Percentiles rank a stretch among this genome's conserved stretches.
Evolutionary conservation across 2,888 invertebrate genomes (phyloP).

Genomic region (Megamerina dolium): DNA sequence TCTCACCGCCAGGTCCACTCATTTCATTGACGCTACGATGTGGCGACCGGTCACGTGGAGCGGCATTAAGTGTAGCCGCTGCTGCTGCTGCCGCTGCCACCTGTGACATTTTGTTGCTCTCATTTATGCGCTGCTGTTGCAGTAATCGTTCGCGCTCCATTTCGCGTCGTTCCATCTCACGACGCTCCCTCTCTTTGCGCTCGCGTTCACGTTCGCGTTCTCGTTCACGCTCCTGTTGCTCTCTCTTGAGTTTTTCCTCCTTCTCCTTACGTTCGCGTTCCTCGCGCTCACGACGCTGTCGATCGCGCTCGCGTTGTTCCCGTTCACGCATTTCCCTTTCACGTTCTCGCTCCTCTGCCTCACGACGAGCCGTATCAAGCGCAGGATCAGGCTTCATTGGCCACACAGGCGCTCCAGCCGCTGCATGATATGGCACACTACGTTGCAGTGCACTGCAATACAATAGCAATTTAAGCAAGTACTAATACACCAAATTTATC

Average conservation of each 20-base stretch:
- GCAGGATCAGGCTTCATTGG: slow-evolving; percentile 61
- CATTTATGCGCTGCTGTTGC: slow-evolving; percentile 54
- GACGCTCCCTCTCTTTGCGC: slow-evolving; percentile 54
- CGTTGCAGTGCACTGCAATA: slow-evolving; percentile 34
- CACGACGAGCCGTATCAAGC: slow-evolving; percentile 56
- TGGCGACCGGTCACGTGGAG: slow-evolving; percentile 63
- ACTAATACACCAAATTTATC: not conserved
- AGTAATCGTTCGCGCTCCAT: slow-evolving; percentile 59
- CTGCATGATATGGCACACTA: slow-evolving; percentile 55
- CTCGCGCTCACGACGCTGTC: slow-evolving; percentile 48
- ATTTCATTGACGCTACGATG: slow-evolving; percentile 60
- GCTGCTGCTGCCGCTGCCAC: slow-evolving; percentile 45
- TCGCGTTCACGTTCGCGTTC: slow-evolving; percentile 57
- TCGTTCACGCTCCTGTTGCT: slow-evolving; percentile 55
- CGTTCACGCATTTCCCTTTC: slow-evolving; percentile 48
- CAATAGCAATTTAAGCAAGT: slow-evolving; percentile 2
- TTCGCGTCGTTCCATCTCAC: slow-evolving; percentile 56
- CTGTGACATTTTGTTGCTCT: slow-evolving; percentile 50
- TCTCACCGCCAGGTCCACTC: slow-evolving; percentile 27
- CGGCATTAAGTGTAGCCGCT: slow-evolving; percentile 29
- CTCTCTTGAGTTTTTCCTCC: slow-evolving; percentile 52
- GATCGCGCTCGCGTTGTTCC: slow-evolving; percentile 48
- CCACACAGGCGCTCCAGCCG: slow-evolving; percentile 53
- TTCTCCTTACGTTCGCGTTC: slow-evolving; percentile 50
- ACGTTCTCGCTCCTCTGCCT: slow-evolving; percentile 53